A percentile compares a stretch with the other conserved stretches of the same genome.
Evolutionary conservation across 2,888 invertebrate genomes (phyloP).

Genomic region (Agrotis exclamationis): DNA sequence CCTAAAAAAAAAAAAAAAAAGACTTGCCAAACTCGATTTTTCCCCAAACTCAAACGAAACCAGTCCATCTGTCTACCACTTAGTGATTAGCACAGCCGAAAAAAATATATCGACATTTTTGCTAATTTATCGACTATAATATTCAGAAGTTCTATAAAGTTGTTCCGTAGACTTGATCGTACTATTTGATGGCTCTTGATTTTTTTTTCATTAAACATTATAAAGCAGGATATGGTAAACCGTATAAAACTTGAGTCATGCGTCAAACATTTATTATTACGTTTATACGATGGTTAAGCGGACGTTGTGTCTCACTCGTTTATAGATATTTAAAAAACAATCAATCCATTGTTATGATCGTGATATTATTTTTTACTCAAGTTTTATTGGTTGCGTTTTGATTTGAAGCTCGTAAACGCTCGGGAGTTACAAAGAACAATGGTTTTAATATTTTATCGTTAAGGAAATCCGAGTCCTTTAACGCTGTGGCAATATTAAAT

Average conservation of each 20-base stretch:
- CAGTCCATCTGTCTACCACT: constrained; percentile 61
- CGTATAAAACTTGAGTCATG: constrained; percentile 43
- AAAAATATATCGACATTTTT: constrained; percentile 55
- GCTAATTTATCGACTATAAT: constrained; percentile 36
- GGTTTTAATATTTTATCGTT: constrained; percentile 45
- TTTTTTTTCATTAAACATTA: constrained; percentile 39
- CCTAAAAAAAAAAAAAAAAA: too few species aligned
- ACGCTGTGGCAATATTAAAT: background rate
- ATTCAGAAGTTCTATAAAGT: constrained; percentile 9
- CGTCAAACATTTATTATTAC: constrained; percentile 54
- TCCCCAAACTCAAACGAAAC: constrained; percentile 51
- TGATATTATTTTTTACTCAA: constrained; percentile 56
- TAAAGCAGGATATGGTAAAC: constrained; percentile 63
- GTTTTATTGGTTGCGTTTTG: constrained; percentile 47
- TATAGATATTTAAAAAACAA: constrained; percentile 65
- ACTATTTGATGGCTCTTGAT: constrained; percentile 13
- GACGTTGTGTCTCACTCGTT: constrained; percentile 50
- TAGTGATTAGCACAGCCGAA: constrained; percentile 50
- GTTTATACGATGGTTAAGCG: constrained; percentile 45
- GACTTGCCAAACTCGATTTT: constrained; percentile 62
- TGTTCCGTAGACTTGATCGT: constrained; percentile 13
- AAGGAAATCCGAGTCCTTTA: constrained; percentile 29
- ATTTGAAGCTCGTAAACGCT: constrained; percentile 50
- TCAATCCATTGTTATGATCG: constrained; percentile 61
- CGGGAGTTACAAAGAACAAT: constrained; percentile 32